Conservation (phyloP, 2,888 invertebrate genomes). For the Vanessa cardui region DNA sequence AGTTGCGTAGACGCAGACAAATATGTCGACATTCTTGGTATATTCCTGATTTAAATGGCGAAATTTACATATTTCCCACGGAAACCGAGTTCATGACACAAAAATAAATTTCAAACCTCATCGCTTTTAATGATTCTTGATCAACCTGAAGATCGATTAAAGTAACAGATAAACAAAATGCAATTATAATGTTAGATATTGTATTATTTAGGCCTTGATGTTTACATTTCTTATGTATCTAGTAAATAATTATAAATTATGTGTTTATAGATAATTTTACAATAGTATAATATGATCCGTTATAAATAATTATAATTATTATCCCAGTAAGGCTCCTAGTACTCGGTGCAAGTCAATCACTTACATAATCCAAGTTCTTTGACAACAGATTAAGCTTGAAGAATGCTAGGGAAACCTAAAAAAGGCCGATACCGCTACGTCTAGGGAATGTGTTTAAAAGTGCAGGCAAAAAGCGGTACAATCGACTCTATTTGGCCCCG, state of each 20-base stretch:
- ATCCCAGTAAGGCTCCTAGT: neutral
- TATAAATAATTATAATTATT: neutral
- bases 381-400: neutral
- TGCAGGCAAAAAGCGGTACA: slow-evolving; percentile 36
- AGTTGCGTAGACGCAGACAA: slow-evolving; percentile 9
- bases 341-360: neutral
- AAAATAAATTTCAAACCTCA: neutral
- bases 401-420: slow-evolving; percentile 25
- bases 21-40: slow-evolving; percentile 16
- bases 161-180: too few relatives aligned
- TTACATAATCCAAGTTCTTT: neutral
- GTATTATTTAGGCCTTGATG: too few relatives aligned
- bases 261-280: too few relatives aligned
- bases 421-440: slow-evolving; percentile 51
- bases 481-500: slow-evolving; percentile 43
- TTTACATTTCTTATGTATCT: too few relatives aligned
- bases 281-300: too few relatives aligned
- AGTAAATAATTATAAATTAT: too few relatives aligned
- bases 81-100: slow-evolving; percentile 8
- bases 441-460: slow-evolving; percentile 45
- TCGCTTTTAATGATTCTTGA: slow-evolving; percentile 1
- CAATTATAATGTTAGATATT: too few relatives aligned
- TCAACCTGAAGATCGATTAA: neutral
- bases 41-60: slow-evolving; percentile 12
- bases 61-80: slow-evolving; percentile 34